Evolutionary conservation across 2,888 invertebrate genomes (phyloP), one percentile per base, ranked within the genome.

Genomic region (Conistra vaccinii): DNA sequence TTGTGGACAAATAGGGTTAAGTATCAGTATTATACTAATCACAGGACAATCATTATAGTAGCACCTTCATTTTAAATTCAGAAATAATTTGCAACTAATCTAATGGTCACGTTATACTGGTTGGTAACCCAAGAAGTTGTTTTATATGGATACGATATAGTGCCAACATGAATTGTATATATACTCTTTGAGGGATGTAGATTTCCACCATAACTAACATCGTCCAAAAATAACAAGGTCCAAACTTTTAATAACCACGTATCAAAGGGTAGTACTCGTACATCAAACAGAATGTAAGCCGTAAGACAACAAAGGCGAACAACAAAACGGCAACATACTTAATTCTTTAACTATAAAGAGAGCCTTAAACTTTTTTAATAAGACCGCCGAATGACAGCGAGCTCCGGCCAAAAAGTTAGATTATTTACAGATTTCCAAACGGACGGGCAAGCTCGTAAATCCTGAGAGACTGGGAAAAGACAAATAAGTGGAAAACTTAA

Each of bases 291-390:
- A 23, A 26, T 73, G 63, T 79, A 69, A 68, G 57, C 53, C 75
- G 76, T 73, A 73, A 86, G 55, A 70, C 65, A 78, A 78, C 83
- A 87, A 82, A 86, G 69, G 55, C 68, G 72, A 62, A 74, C 72
- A 82, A 85, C 84, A 80, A 73, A 76, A 67, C 72, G 71, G 76
- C 77, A 82, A 84, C 78, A 76, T 80, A 79, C 85, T 84, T 89
- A 85, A 90, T 87, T 86, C 78, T 71, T 74, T 73, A 76, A 87
- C 82, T 85, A 84, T 83, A 74, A 74, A 58, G 76, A 74, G 71
- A 75, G 73, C 53, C 76, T 79, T 79, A 63, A 89, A 90, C 86
- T 89, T 90, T 89, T 89, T 90, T 90, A 90, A 89, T 90, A 89
- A 89, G 81, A 81, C 85, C 75, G 73, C 76, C 72, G 70, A 81